Evolutionary conservation across 2,888 invertebrate species (phyloP).

Genomic region (Deilephila porcellus): DNA sequence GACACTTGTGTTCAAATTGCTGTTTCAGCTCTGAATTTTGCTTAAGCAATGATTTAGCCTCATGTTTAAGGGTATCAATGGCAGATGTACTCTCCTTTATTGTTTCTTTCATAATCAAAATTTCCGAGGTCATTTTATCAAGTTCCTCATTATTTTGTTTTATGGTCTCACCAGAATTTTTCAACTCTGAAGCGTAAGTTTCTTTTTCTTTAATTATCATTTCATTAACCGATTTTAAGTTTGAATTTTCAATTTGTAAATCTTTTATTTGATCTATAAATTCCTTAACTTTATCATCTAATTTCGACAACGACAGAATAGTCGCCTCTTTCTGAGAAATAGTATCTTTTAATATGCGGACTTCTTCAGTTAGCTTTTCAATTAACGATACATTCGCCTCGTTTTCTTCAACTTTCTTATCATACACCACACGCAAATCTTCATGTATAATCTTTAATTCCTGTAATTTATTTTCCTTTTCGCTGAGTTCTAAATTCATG

Average conservation of each 20-base stretch:
- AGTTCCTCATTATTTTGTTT: slow-evolving; percentile 65
- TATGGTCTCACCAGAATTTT: slow-evolving; percentile 64
- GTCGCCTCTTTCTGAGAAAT: slow-evolving; percentile 53
- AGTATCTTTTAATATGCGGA: slow-evolving; percentile 52
- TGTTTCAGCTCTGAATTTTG: slow-evolving; percentile 62
- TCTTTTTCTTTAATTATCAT: slow-evolving; percentile 65
- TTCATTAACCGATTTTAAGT: slow-evolving; percentile 61
- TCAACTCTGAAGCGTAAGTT: slow-evolving; percentile 58
- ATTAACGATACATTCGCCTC: slow-evolving; percentile 48
- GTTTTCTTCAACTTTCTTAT: slow-evolving; percentile 59
- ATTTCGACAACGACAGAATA: slow-evolving; percentile 49
- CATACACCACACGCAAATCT: slow-evolving; percentile 55
- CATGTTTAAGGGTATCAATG: slow-evolving; percentile 64
- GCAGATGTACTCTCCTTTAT: slow-evolving; percentile 61
- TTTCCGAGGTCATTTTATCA: slow-evolving; percentile 67
- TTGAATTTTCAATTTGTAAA: slow-evolving; percentile 54
- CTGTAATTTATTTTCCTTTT: slow-evolving; percentile 52
- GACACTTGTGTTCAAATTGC: slow-evolving; percentile 67
- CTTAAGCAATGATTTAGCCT: slow-evolving; percentile 61
- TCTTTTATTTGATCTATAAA: slow-evolving; percentile 49
- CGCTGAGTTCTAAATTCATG: slow-evolving; percentile 45
- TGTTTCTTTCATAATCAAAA: slow-evolving; percentile 63
- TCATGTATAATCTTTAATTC: slow-evolving; percentile 48
- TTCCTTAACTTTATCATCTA: slow-evolving; percentile 49
- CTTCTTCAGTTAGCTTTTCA: slow-evolving; percentile 57